A percentile compares a stretch with the other conserved stretches of the same genome.
These are phyloP conservation scores for Pollenia angustigena DNA, from an alignment of 2,888 invertebrate species.

Conservation along the genomic window DNA sequence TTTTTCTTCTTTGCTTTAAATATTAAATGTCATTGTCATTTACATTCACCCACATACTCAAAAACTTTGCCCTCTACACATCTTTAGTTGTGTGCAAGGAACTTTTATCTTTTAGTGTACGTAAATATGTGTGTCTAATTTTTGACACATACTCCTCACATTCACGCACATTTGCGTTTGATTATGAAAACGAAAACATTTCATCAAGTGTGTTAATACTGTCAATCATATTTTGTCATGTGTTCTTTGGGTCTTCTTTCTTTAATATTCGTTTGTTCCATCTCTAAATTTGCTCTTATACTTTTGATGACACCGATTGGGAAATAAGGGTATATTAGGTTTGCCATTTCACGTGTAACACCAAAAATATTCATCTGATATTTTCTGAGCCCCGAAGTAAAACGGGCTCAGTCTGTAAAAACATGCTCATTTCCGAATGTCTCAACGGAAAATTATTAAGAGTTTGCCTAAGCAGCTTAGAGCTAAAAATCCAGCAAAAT, in stretches of 20 bases:
- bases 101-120: background rate
- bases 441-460: too few relatives aligned
- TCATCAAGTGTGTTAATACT: conserved; percentile 72
- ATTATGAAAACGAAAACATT: conserved; percentile 46
- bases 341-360: too few relatives aligned
- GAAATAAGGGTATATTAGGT: too few relatives aligned
- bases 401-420: too few relatives aligned
- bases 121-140: conserved; percentile 51
- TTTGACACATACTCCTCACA: conserved; percentile 59
- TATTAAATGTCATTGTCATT: conserved; percentile 60
- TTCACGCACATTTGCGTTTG: conserved; percentile 21
- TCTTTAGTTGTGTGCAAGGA: background rate
- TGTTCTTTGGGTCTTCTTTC: conserved; percentile 14
- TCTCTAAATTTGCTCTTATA: background rate
- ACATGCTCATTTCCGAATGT: too few relatives aligned
- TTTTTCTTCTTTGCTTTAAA: background rate
- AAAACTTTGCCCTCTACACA: conserved; percentile 3
- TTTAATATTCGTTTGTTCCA: conserved; percentile 1
- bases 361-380: too few relatives aligned
- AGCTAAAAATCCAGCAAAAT: too few relatives aligned
- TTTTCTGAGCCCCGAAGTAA: too few relatives aligned
- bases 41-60: conserved; percentile 23
- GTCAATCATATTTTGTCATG: conserved; percentile 71
- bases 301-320: background rate
- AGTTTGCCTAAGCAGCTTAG: too few relatives aligned